Evolutionary conservation across 2,888 invertebrate genomes (phyloP).

Genomic region (Ophioninae sp.): DNA sequence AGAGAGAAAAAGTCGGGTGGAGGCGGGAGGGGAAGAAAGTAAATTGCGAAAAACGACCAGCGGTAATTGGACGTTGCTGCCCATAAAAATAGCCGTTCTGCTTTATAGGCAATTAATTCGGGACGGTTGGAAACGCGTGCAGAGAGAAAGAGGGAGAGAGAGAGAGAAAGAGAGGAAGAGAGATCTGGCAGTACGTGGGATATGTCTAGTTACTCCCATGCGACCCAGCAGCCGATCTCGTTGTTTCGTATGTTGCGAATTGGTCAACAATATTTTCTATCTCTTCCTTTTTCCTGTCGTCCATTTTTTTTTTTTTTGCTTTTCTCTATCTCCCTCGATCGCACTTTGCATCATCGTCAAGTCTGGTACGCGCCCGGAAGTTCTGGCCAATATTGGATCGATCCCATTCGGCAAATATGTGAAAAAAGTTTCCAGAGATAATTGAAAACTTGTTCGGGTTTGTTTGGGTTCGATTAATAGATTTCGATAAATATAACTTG

Average conservation of each 20-base stretch:
- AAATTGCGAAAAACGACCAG: slow-evolving; percentile 70
- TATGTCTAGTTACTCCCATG: slow-evolving; percentile 43
- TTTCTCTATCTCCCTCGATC: neutral
- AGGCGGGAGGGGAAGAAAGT: slow-evolving; percentile 51
- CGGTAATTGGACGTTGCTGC: slow-evolving; percentile 76
- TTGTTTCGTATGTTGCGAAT: slow-evolving; percentile 41
- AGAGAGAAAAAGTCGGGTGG: slow-evolving; percentile 29
- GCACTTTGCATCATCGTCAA: slow-evolving; percentile 43
- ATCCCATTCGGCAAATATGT: neutral
- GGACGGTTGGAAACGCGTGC: slow-evolving; percentile 66
- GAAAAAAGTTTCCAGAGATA: neutral
- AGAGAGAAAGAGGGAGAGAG: slow-evolving; percentile 17
- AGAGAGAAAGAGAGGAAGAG: slow-evolving; percentile 22
- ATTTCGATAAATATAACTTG: neutral
- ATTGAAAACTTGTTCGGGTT: neutral
- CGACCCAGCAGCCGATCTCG: slow-evolving; percentile 52
- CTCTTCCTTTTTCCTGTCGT: too few relatives aligned
- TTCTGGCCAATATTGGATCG: slow-evolving; percentile 22
- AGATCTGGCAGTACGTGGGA: slow-evolving; percentile 10
- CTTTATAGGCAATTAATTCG: slow-evolving; percentile 79
- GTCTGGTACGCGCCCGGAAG: slow-evolving; percentile 40
- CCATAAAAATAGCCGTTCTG: slow-evolving; percentile 78
- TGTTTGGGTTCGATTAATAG: too few relatives aligned
- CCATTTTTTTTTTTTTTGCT: too few relatives aligned
- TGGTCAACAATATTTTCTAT: slow-evolving; percentile 4